phyloP scores from a whole-genome alignment of 2,113 vertebrate genomes.

The Mystacornis crossleyi region DNA sequence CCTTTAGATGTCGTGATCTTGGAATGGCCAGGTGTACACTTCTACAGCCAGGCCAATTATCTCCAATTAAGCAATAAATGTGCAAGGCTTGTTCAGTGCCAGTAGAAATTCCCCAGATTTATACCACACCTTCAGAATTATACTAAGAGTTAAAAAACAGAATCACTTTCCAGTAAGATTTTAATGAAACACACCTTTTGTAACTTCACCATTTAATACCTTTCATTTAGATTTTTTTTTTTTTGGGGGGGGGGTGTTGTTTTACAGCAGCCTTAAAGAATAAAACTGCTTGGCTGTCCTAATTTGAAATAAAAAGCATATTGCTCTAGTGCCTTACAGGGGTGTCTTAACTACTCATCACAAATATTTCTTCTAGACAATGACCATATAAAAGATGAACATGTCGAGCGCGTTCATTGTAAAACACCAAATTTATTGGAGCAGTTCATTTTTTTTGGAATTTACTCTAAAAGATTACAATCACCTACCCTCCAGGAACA shows the following conservation, averaged over 20 bases:
- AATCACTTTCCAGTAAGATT: constrained; percentile 47
- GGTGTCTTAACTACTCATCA: neutral
- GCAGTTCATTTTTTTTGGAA: neutral
- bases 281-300: neutral
- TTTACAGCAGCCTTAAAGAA: constrained; percentile 20
- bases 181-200: constrained; percentile 35
- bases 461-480: constrained; percentile 19
- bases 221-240: constrained; percentile 1
- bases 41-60: constrained; percentile 44
- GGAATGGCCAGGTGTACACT: constrained; percentile 35
- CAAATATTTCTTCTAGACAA: neutral
- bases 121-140: neutral
- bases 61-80: constrained; percentile 64
- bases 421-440: constrained; percentile 10
- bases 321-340: neutral
- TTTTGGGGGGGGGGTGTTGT: too few relatives aligned
- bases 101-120: constrained; percentile 35
- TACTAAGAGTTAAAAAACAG: constrained; percentile 52
- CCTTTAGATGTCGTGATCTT: constrained; percentile 51
- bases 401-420: neutral
- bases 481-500: neutral
- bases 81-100: neutral
- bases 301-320: neutral
- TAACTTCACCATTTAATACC: constrained; percentile 22
- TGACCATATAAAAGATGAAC: constrained; percentile 36